Conservation (phyloP, 2,113 vertebrate species). For the Python bivittatus region DNA sequence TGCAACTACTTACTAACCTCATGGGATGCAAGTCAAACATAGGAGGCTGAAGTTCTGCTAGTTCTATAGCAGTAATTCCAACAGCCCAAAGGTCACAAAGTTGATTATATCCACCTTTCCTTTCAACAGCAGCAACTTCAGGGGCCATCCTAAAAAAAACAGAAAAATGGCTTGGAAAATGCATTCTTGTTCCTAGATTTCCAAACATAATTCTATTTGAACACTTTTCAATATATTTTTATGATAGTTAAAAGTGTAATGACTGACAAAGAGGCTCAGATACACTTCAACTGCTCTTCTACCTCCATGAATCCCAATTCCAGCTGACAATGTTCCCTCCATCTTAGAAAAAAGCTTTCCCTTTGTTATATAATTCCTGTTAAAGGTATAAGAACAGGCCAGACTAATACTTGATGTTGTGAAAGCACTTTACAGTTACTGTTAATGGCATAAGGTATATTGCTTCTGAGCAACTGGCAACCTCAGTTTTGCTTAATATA, state of each 20-base stretch:
- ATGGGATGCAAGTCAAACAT: slow-evolving; percentile 99
- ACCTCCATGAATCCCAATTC: neutral
- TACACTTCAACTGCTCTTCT: neutral
- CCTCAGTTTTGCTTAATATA: neutral
- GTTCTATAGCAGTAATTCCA: slow-evolving; percentile 96
- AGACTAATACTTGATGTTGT: neutral
- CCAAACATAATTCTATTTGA: neutral
- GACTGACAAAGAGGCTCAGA: neutral
- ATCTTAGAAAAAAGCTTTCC: neutral
- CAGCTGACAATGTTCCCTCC: neutral
- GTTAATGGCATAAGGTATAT: neutral
- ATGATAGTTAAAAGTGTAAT: neutral
- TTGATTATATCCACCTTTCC: slow-evolving; percentile 98
- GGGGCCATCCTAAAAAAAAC: slow-evolving; percentile 90
- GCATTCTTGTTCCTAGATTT: neutral
- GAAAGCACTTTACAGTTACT: neutral
- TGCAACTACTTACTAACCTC: slow-evolving; percentile 78
- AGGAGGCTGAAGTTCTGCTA: slow-evolving; percentile 95
- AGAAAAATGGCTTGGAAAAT: slow-evolving; percentile 15
- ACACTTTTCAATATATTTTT: neutral
- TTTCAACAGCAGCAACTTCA: slow-evolving; percentile 97
- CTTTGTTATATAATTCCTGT: neutral
- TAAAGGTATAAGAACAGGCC: neutral
- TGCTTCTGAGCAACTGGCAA: neutral
- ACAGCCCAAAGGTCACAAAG: slow-evolving; percentile 98